phyloP scores from a whole-genome alignment of 2,888 invertebrate genomes.

The Drosophila demipolita region DNA sequence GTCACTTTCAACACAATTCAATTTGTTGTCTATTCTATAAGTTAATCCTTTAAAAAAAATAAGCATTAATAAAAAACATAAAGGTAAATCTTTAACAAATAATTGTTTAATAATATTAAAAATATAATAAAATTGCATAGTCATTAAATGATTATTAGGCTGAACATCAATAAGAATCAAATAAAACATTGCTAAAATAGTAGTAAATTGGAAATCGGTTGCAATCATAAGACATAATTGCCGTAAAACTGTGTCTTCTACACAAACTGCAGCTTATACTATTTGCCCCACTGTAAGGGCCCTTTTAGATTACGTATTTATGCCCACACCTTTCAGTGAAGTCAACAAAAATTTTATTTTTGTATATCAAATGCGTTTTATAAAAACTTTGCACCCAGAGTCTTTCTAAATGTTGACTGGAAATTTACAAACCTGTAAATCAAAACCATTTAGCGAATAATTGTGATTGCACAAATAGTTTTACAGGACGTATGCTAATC shows the following conservation, averaged over 20 bases:
- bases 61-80: neutral
- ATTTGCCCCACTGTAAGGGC: neutral
- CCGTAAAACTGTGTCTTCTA: neutral
- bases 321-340: neutral
- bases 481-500: conserved; percentile 4
- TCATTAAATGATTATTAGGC: neutral
- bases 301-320: neutral
- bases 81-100: neutral
- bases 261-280: neutral
- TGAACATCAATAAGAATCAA: neutral
- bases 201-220: neutral
- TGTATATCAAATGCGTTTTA: neutral
- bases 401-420: conserved; percentile 54
- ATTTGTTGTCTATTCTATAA: conserved; percentile 9
- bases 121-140: neutral
- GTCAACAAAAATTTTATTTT: neutral
- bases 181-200: neutral
- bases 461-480: conserved; percentile 16
- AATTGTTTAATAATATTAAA: neutral
- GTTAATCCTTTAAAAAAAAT: conserved; percentile 1
- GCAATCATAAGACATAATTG: neutral
- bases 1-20: conserved; percentile 19
- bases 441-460: conserved; percentile 25
- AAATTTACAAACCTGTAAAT: conserved; percentile 34
- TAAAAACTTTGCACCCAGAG: conserved; percentile 24